Percentiles rank a stretch among this genome's conserved stretches.
Evolutionary conservation across 2,113 vertebrate genomes (phyloP).

Genomic region (Ondatra zibethicus): DNA sequence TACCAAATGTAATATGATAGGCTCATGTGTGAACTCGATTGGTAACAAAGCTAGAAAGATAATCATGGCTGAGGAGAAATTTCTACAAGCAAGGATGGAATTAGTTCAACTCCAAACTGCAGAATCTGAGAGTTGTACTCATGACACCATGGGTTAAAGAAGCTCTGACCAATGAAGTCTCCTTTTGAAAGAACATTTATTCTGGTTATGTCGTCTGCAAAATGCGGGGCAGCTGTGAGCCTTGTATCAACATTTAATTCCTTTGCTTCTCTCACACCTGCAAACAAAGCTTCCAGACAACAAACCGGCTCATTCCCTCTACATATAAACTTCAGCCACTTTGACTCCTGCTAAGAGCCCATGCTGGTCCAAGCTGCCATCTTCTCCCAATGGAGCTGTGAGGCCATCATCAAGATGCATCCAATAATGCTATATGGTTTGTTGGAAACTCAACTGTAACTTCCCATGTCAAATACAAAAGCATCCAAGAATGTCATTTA

Average conservation of each 20-base stretch:
- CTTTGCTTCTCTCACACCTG: not conserved
- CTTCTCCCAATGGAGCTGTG: not conserved
- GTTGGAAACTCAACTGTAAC: not conserved
- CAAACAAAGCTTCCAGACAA: not conserved
- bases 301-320: not conserved
- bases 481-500: not conserved
- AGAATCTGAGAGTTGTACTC: not conserved
- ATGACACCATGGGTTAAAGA: fast-evolving
- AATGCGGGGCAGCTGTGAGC: not conserved
- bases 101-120: not conserved
- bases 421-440: not conserved
- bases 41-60: not conserved
- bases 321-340: not conserved
- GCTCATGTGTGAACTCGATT: not conserved
- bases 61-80: not conserved
- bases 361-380: not conserved
- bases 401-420: not conserved
- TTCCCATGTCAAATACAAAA: not conserved
- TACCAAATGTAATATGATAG: not conserved
- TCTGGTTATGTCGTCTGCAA: not conserved
- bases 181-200: not conserved
- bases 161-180: not conserved
- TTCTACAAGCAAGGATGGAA: not conserved
- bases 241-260: not conserved
- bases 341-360: not conserved